Percentiles rank a stretch among this genome's conserved stretches.
Conservation (phyloP, 2,113 vertebrate genomes). For the Bos javanicus region DNA sequence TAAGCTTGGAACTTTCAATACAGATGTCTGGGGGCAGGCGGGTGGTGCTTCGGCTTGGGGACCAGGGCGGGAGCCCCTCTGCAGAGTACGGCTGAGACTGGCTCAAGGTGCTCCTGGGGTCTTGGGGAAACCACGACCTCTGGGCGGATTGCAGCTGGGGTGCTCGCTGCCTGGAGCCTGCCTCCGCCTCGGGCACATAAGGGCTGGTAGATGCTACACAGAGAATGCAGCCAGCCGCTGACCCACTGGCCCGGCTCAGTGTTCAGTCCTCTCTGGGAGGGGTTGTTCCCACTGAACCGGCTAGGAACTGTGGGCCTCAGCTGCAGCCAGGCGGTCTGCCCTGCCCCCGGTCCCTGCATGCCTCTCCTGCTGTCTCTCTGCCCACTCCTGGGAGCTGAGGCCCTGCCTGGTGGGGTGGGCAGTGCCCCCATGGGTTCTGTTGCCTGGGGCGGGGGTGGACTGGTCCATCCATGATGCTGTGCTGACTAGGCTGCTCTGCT, state of each 20-base stretch:
- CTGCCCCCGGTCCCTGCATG: neutral
- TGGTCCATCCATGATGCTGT: neutral
- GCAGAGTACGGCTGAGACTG: neutral
- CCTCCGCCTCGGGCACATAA: neutral
- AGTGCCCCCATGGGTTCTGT: neutral
- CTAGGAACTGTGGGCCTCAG: fast-evolving
- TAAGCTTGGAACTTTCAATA: neutral
- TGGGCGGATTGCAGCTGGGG: neutral
- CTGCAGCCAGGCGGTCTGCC: neutral
- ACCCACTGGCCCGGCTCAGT: fast-evolving
- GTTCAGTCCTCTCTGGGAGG: neutral
- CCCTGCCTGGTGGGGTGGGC: neutral
- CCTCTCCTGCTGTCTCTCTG: neutral
- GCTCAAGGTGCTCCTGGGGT: neutral
- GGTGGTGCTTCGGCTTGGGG: neutral
- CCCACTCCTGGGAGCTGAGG: neutral
- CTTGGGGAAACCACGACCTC: neutral
- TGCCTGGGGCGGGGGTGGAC: neutral
- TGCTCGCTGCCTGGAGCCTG: fast-evolving
- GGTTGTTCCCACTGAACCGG: neutral
- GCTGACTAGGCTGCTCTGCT: neutral
- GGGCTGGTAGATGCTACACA: fast-evolving
- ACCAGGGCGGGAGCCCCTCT: neutral
- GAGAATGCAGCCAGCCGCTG: fast-evolving
- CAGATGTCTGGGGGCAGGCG: fast-evolving